These are phyloP conservation scores for Acleris literana DNA, from an alignment of 2,888 invertebrate species.

Conservation along the genomic window DNA sequence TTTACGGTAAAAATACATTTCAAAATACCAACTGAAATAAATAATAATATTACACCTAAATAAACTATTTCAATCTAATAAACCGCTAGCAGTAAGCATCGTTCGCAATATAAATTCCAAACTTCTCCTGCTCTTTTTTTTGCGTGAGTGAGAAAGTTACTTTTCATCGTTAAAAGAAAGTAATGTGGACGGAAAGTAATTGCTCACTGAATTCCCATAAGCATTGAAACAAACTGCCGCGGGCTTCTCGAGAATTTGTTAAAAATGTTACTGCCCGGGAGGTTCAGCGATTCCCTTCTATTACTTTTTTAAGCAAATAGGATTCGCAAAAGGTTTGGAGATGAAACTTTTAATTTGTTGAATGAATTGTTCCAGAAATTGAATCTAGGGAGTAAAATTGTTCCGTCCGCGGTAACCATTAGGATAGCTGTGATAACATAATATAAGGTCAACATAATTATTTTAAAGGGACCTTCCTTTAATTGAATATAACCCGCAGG, in stretches of 20 bases:
- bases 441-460: slow-evolving; percentile 5
- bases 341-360: slow-evolving; percentile 42
- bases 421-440: slow-evolving; percentile 2
- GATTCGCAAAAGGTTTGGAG: slow-evolving; percentile 40
- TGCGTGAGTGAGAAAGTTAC: too few species aligned
- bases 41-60: too few species aligned
- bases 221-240: slow-evolving; percentile 46
- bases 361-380: slow-evolving; percentile 47
- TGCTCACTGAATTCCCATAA: slow-evolving; percentile 43
- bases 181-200: slow-evolving; percentile 40
- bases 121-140: neutral
- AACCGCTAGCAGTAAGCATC: neutral
- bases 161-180: slow-evolving; percentile 34
- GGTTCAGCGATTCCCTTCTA: slow-evolving; percentile 29
- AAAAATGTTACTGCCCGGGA: slow-evolving; percentile 41
- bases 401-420: neutral
- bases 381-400: slow-evolving; percentile 13
- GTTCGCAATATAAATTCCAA: neutral
- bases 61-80: too few species aligned
- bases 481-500: slow-evolving; percentile 14
- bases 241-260: slow-evolving; percentile 41
- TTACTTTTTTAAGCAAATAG: slow-evolving; percentile 35
- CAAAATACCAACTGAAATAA: too few species aligned
- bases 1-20: too few species aligned
- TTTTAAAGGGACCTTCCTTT: slow-evolving; percentile 14